Evolutionary conservation across 2,113 vertebrate genomes (phyloP).

Genomic region (Climacteris rufus): DNA sequence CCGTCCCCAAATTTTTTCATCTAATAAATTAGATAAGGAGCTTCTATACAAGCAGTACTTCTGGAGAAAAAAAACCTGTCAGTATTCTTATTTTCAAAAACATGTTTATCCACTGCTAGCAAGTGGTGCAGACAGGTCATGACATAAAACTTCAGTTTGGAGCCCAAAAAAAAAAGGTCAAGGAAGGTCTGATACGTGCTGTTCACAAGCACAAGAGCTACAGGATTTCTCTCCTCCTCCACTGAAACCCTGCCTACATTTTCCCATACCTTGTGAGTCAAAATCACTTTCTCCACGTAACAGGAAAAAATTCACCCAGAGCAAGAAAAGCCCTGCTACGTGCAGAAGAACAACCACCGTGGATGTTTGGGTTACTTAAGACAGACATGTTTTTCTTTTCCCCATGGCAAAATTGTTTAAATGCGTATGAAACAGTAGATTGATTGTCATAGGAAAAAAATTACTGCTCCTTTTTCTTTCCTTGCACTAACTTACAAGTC

Average conservation of each 20-base stretch:
- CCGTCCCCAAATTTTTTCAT: fast-evolving
- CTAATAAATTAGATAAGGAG: background rate
- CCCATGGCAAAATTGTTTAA: slow-evolving; percentile 6
- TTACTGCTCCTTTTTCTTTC: background rate
- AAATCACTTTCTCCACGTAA: background rate
- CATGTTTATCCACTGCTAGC: background rate
- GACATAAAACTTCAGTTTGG: background rate
- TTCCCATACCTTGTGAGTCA: background rate
- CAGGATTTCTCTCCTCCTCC: background rate
- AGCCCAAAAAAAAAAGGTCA: background rate
- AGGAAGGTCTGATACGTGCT: background rate
- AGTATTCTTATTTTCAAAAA: background rate
- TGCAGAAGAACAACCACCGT: background rate
- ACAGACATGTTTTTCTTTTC: background rate
- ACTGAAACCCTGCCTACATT: background rate
- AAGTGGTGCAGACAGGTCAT: background rate
- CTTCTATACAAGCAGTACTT: background rate
- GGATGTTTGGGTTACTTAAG: background rate
- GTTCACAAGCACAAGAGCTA: background rate
- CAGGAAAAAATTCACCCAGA: background rate
- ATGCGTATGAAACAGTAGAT: background rate
- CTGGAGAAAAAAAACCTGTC: background rate
- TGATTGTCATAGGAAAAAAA: background rate
- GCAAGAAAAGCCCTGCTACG: background rate
- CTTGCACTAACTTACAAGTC: background rate